phyloP scores from a whole-genome alignment of 2,797 vertebrate species.

The Sebastes ruberrimus region DNA sequence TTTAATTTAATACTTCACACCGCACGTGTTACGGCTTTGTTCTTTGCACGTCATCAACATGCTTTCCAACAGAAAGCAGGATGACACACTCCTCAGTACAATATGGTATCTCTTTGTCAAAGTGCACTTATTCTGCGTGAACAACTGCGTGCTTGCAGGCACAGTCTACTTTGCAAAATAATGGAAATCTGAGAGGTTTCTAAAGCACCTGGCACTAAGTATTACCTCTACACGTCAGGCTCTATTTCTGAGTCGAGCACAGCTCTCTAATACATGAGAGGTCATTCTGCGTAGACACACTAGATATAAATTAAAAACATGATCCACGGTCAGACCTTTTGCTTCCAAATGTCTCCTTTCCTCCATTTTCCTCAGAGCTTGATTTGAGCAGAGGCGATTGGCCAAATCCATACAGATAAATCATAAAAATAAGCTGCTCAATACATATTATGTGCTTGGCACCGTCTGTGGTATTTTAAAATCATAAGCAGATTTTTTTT shows the following conservation, averaged over 20 bases:
- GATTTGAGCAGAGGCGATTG: slow-evolving; percentile 60
- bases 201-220: slow-evolving; percentile 29
- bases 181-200: slow-evolving; percentile 37
- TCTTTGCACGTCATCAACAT: slow-evolving; percentile 50
- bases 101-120: slow-evolving; percentile 7
- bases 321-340: slow-evolving; percentile 57
- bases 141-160: slow-evolving; percentile 8
- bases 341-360: slow-evolving; percentile 39
- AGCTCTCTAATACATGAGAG: slow-evolving; percentile 21
- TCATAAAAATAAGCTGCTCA: slow-evolving; percentile 74
- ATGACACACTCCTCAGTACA: slow-evolving; percentile 20
- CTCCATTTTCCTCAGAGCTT: slow-evolving; percentile 45
- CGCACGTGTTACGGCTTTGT: slow-evolving; percentile 59
- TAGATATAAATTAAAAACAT: slow-evolving; percentile 58
- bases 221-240: slow-evolving; percentile 39
- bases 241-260: slow-evolving; percentile 23
- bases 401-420: slow-evolving; percentile 76
- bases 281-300: slow-evolving; percentile 38
- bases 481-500: slow-evolving; percentile 74
- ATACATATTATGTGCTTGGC: slow-evolving; percentile 67
- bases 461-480: slow-evolving; percentile 46
- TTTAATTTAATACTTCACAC: slow-evolving; percentile 54
- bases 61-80: slow-evolving; percentile 27
- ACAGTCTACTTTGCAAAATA: slow-evolving; percentile 20
- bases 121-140: slow-evolving; percentile 1